Conservation (phyloP, 1,140 invertebrate genomes). For the Pteromalus puparum region DNA sequence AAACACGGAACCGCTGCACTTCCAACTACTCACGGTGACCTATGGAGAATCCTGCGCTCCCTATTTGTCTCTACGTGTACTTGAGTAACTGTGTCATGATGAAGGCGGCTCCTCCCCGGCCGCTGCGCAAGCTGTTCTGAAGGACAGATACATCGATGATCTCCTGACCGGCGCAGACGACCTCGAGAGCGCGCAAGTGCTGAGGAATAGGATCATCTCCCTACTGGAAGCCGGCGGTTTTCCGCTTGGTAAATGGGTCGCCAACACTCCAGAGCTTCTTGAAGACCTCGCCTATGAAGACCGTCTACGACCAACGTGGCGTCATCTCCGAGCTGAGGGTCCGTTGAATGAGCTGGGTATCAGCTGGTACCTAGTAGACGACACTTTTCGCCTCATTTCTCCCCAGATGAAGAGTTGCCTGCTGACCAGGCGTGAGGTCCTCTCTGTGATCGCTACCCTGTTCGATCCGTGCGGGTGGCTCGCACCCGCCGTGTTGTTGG, state of each 20-base stretch:
- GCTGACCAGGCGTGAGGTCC: neutral
- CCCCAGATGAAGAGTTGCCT: neutral
- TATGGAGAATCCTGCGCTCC: constrained; percentile 35
- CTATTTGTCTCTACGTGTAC: neutral
- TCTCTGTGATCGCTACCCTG: neutral
- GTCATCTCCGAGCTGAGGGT: neutral
- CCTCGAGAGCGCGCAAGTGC: no score
- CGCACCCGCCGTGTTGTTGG: neutral
- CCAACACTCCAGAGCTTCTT: neutral
- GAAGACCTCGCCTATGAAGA: neutral
- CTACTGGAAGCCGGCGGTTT: neutral
- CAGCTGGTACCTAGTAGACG: neutral
- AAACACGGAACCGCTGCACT: neutral
- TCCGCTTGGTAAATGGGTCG: neutral
- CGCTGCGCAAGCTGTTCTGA: neutral
- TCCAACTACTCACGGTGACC: constrained; percentile 22
- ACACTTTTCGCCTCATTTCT: neutral
- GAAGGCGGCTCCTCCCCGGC: neutral
- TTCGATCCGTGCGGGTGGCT: neutral
- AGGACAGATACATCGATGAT: no score
- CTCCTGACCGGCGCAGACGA: no score
- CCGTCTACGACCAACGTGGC: neutral
- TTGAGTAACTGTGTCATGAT: neutral
- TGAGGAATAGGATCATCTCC: no score
- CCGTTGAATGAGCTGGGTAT: no score